phyloP scores from a whole-genome alignment of 2,113 vertebrate species.

The Megaptera novaeangliae region DNA sequence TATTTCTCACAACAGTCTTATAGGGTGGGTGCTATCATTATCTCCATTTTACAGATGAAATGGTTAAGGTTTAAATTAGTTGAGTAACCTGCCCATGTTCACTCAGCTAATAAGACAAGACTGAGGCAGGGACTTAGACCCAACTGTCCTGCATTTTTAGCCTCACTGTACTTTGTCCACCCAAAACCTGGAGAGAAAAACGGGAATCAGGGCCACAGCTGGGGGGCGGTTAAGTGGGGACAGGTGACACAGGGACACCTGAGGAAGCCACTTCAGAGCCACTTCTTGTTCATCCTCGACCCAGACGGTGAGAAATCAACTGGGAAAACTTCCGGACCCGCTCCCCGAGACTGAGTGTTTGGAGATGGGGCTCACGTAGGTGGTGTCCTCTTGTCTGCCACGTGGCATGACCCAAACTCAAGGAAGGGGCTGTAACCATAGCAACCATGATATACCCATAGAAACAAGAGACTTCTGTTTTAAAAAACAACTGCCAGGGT shows the following conservation, averaged over 20 bases:
- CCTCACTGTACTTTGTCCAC: neutral
- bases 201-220: neutral
- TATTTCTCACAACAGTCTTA: neutral
- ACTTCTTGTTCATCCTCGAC: neutral
- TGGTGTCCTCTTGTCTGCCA: neutral
- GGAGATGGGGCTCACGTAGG: neutral
- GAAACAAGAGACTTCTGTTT: neutral
- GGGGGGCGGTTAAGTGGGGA: fast-evolving
- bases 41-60: neutral
- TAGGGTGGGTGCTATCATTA: neutral
- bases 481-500: neutral
- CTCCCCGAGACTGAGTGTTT: neutral
- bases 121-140: neutral
- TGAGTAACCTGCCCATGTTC: neutral
- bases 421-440: neutral
- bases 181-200: neutral
- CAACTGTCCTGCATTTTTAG: neutral
- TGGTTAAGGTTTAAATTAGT: neutral
- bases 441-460: neutral
- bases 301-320: neutral
- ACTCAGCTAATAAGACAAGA: neutral
- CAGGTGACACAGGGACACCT: neutral
- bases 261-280: neutral
- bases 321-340: neutral
- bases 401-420: neutral